Evolutionary conservation across 2,888 invertebrate genomes (phyloP), one percentile per base, ranked within the genome.

Genomic region (Diaphora mendica): DNA sequence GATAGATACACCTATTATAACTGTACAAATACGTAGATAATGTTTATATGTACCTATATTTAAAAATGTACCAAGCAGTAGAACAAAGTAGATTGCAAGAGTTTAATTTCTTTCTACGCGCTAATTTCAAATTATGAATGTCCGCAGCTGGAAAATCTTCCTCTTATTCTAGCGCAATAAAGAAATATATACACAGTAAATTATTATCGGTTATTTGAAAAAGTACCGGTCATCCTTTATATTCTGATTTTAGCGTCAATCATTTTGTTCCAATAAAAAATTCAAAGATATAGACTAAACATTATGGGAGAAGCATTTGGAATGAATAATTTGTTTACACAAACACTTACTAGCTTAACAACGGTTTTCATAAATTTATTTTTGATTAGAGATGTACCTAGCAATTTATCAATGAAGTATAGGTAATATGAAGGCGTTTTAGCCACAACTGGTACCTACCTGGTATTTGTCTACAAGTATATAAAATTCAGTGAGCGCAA

Each of bases 271-370:
- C 48, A 79, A 72, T 81, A 76, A 78, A 76, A 77, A 71, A 70
- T 75, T 79, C 7, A 44, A 59, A 26, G 66, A 70, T 55, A 77
- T 73, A 82, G 84, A 82, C 82, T 82, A 82, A 82, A 82, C 82
- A 83, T 75, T 51, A 65, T 64, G 72, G 70, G 76, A 73, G 73
- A 69, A 72, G 35, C 33, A 35, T 67, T 42, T 64, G 68, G 68
- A 64, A 35, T 78, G 78, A 83, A 72, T 74, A 79, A 78, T 77
- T 70, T 84, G 82, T 83, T 82, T 83, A 80, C 73, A 78, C 42
- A 68, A 73, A 73, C 71, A 66, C 66, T 67, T 55, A 66, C 66
- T 65, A 55, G 64, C 62, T 76, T 71, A 77, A 73, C 73, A 75
- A 30, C 33, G n/a, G 15, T 71, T 55, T 62, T 72, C 68, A 42